Base-by-base conservation (phyloP, 2,888 invertebrate species). In the Sphecodes monilicornis region DNA sequence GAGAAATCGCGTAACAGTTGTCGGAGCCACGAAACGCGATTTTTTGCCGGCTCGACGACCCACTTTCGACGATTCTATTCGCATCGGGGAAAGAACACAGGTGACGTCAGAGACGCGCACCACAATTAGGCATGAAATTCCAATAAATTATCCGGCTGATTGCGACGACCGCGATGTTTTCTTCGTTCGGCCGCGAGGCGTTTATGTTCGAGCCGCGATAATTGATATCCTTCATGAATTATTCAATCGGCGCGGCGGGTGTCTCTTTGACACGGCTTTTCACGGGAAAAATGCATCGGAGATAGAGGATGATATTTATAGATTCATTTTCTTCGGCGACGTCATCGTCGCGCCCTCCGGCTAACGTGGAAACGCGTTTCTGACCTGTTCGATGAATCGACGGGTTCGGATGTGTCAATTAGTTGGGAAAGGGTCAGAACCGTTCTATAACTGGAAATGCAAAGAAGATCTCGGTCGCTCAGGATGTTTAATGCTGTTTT, bases 181-280 rank as follows among this genome's bases (percentile, higher is more conserved):
- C 41, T 72, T 46, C 54, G 16, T 50, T 57, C 29, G 64, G 46
- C 16, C 8, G 50, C 57, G 57, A 39, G 75, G 75, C n/a, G 46
- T 70, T 78, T 68, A 54, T 13, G 50, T 72, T 22, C 36, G 26
- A 10, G 57, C 32, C 54, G 32, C 13, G 73, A 84, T 85, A 80
- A 85, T 80, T 84, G 80, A 84, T 80, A 85, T 85, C 78, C 76
- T 74, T 85, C 69, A 81, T 86, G 85, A 86, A 86, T 86, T 82
- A 85, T 86, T 79, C 82, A 86, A 32, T 74, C 79, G 18, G 54
- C 43, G 54, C 79, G 18, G 54, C 43, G 54, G 72, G 71, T 76
- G 74, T 79, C 80, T 39, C n/a, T 22, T 60, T 60, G 36, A 73
- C n/a, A n/a, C 26, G 66, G 41, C 26, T 57, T 64, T 76, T 70